Base-by-base conservation (phyloP, 1,140 invertebrate species). In the Lethrus apterus region DNA sequence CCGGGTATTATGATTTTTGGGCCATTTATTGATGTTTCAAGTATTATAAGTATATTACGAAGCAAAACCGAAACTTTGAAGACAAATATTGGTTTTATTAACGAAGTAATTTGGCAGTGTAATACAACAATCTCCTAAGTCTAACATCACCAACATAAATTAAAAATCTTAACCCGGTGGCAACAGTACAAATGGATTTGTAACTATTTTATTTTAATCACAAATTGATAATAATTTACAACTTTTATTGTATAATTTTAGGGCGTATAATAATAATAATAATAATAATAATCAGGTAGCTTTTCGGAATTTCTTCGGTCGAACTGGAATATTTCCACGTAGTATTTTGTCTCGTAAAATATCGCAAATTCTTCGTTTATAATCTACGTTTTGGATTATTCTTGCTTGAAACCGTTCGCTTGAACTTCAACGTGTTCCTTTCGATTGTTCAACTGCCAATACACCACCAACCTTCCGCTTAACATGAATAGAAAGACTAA, bases 401-500 rank as follows among this genome's bases (percentile, higher is more conserved):
- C 79, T 60, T 78, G 74, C 56, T 81, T 81, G 42, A 79, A 71
- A 11, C 78, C 78, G 52, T 79, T 80, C 24, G 73, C 71, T 46
- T 77, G 75, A 33, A 75, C 65, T 46, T 73, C 70, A 35, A 65
- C 66, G 49, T 71, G 63, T 45, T 75, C 60, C 55, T 79, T 75
- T 36, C 72, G 70, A 50, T 73, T 70, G 50, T 72, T 76, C 10
- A 78, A 73, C 60, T 79, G 74, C 55, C 74, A 77, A 69, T 70
- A 81, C 15, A 81, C 78, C 10, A 97, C 86, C 30, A 98, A 70
- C 50, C 94, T 78, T 55, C 93, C 94, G 33, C 80, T 83, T n/a
- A 98, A 70, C 83, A 98, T 92, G 57, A 97, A 89, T 58, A 92
- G 87, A 68, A 98, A 97, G 10, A 97, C 91, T 56, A 97, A 69